Base-by-base conservation (phyloP, 2,113 vertebrate genomes). In the Sinocyclocheilus rhinocerous region DNA sequence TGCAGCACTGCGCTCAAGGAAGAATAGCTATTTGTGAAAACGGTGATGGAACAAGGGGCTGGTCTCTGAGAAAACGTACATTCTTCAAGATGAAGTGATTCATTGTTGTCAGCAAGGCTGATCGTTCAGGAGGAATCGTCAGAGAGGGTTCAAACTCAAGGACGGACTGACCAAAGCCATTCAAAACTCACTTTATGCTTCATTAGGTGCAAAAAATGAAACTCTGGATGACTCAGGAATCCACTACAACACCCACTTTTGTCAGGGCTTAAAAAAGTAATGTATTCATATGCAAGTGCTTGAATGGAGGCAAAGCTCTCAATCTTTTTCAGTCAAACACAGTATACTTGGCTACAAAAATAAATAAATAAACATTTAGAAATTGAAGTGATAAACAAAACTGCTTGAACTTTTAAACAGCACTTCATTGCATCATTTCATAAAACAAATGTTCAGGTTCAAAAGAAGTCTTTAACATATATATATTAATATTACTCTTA, bases 131-230 rank as follows among this genome's bases (percentile, higher is more conserved):
- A 84, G 59, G 69, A 26, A 88, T 85, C 85, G 76, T 78, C 72
- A 88, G 77, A 63, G 73, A 8, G 55, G 48, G 61, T 85, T 89
- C 65, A 63, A 59, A 55, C 65, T 76, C 42, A 33, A 65, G 42
- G 84, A 78, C 42, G 33, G 67, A 33, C 78, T 57, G 42, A 87
- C 87, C 69, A 76, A 88, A 82, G 59, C 85, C 65, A 84, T 87
- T 84, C 55, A 88, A 55, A 26, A 70, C 75, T 63, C 69, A 48
- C 33, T 83, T 89, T 78, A 89, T 72, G 85, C 87, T 59, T 70
- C 87, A 84, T 85, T 89, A 77, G 76, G 45, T 84, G 69, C 18
- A 36, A 67, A 90, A 85, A 89, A 89, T 57, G 72, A 81, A 85
- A 81, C 52, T 39, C 42, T 85, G 7, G 59, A 24, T 65, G 65